Base-by-base conservation (phyloP, 2,113 vertebrate genomes). In the Sitta europaea region DNA sequence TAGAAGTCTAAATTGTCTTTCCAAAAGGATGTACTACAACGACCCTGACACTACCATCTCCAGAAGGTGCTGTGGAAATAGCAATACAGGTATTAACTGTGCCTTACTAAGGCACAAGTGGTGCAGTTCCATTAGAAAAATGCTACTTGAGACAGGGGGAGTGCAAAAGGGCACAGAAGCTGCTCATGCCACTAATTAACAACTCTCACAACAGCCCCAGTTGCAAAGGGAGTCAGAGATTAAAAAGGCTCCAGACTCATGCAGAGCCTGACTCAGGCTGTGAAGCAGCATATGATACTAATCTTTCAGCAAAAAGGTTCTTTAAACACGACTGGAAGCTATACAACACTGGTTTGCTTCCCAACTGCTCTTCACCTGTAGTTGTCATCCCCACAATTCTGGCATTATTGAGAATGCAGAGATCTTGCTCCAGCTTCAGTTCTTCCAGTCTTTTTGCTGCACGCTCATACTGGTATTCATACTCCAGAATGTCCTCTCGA, bases 361-460 rank as follows among this genome's bases (percentile, higher is more conserved):
- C 76, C 45, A 70, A 5, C 47, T 54, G 61, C 77, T 61, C 38
- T 87, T 83, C 43, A 98, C 98, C 98, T 85, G 99, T 99, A 90
- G 99, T 99, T 29, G 99, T 99, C 99, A 99, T 99, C 58, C 99
- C 99, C 40, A 99, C 98, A n/a, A 99, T 97, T 92, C 75, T 97
- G 61, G 99, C 98, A 20, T 95, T 42, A 90, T 94, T 86, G 20
- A 99, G 98, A 70, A 99, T 97, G 59, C 91, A 95, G 35, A 99
- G 92, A 89, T 98, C 98, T 92, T 99, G 97, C 9, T 98, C 98
- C 33, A 98, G 96, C 87, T 98, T 98, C 58, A 99, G 92, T 70
- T 99, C 98, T 12, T 98, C 92, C 94, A 99, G 59, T 81, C 98
- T 98, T 77, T 99, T 98, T 38, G 98, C 98, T 20, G 98, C 97